Evolutionary conservation across 1,140 invertebrate genomes (phyloP).

Genomic region (Diabrotica virgifera): DNA sequence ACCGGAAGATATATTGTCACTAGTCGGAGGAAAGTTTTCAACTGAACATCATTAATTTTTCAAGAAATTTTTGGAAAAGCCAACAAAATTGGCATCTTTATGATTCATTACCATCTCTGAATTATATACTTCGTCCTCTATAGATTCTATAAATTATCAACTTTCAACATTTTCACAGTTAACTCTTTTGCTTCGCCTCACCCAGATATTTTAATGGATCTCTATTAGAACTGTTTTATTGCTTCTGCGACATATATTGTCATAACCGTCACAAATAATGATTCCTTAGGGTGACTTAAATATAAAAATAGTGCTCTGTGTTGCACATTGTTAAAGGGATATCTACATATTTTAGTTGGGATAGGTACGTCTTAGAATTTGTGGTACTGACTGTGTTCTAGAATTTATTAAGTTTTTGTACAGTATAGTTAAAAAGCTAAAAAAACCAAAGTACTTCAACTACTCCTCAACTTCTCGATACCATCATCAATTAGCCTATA

Average conservation of each 20-base stretch:
- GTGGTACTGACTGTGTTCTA: too few relatives aligned
- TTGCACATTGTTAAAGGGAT: too few relatives aligned
- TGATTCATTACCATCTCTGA: slow-evolving; percentile 9
- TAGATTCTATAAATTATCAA: slow-evolving; percentile 32
- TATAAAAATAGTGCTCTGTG: too few relatives aligned
- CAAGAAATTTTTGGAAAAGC: slow-evolving; percentile 27
- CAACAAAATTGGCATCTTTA: slow-evolving; percentile 18
- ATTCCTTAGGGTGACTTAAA: too few relatives aligned
- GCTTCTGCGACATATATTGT: slow-evolving; percentile 11
- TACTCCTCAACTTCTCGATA: too few relatives aligned
- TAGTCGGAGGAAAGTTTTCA: slow-evolving; percentile 21
- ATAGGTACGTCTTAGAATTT: too few relatives aligned
- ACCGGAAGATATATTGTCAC: slow-evolving; percentile 24
- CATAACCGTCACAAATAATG: neutral
- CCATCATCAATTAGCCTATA: too few relatives aligned
- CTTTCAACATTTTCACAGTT: slow-evolving; percentile 27
- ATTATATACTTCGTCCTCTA: slow-evolving; percentile 30
- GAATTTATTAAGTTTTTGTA: too few relatives aligned
- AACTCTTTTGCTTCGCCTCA: slow-evolving; percentile 28
- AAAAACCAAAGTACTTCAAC: too few relatives aligned
- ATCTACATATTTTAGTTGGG: too few relatives aligned
- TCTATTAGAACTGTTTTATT: slow-evolving; percentile 28
- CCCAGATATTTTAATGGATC: slow-evolving; percentile 27
- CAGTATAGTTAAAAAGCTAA: too few relatives aligned
- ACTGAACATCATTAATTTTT: slow-evolving; percentile 17